Evolutionary conservation across 2,113 vertebrate species (phyloP), one percentile per base, ranked within the genome.

Genomic region (Taurulus bubalis): DNA sequence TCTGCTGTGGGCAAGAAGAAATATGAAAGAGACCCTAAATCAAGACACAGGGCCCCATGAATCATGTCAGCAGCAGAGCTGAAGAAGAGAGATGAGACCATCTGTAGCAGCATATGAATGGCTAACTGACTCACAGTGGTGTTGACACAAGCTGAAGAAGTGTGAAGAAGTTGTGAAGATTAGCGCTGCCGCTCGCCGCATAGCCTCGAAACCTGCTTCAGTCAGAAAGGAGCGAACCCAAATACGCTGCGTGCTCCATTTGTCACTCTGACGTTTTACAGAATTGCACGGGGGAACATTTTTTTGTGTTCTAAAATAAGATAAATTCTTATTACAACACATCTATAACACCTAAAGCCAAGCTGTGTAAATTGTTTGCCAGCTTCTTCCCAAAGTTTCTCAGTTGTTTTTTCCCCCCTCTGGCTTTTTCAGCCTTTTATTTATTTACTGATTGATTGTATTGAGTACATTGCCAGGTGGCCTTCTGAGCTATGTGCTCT

Each of bases 31-130:
- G 91, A 86, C 86, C 78, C 86, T 92, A 93, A 95, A 94, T 93
- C 93, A 95, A 93, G 91, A 94, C 93, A 83, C 94, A 92, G 88
- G 83, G 90, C 82, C 92, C 90, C 92, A 93, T 94, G 92, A 95
- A 94, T 95, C 93, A 94, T 92, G 93, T 93, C 90, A 81, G 86
- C 85, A 34, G 93, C 86, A 9, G 86, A 75, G 90, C 79, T 87
- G 88, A 90, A 83, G 89, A 91, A 86, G 92, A 91, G 85, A 66
- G 87, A 93, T 92, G 82, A 75, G 77, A 83, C 91, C 90, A 89
- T 92, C 84, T 90, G 93, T 73, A 90, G 89, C 84, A 83, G 90
- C 89, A 90, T 93, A 91, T 90, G 90, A 94, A 93, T 88, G 88
- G 89, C 88, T 88, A 90, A 91, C 91, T 90, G 90, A 91, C 85